phyloP scores from a whole-genome alignment of 2,888 invertebrate genomes.

The Trichogramma evanescens region DNA sequence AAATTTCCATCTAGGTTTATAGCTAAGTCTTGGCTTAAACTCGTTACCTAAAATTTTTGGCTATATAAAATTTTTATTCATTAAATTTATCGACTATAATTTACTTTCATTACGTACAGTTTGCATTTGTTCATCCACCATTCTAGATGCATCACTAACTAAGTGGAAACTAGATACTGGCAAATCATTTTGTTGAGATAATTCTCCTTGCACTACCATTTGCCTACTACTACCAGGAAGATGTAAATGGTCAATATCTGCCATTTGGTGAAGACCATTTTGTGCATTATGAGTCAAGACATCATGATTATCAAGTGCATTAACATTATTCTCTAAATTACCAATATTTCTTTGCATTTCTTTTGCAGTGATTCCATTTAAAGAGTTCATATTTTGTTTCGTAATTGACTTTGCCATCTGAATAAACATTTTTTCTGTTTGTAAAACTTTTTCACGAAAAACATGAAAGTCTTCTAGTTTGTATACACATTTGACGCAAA shows the following conservation, averaged over 20 bases:
- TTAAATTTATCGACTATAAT: background rate
- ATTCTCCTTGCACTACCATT: slow-evolving; percentile 39
- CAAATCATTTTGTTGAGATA: slow-evolving; percentile 33
- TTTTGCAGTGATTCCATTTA: slow-evolving; percentile 30
- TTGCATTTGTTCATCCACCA: slow-evolving; percentile 31
- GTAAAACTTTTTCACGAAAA: slow-evolving; percentile 52
- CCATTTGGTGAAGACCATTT: slow-evolving; percentile 35
- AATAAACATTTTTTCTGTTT: slow-evolving; percentile 51
- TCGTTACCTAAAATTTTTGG: background rate
- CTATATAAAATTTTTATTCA: background rate
- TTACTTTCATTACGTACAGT: slow-evolving; percentile 8
- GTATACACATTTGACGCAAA: slow-evolving; percentile 54
- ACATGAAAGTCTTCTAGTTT: slow-evolving; percentile 54
- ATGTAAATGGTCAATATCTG: slow-evolving; percentile 41
- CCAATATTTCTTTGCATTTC: slow-evolving; percentile 31
- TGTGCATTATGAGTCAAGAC: slow-evolving; percentile 19
- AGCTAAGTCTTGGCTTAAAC: slow-evolving; percentile 35
- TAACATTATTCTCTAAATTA: slow-evolving; percentile 31
- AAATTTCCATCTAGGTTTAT: slow-evolving; percentile 41
- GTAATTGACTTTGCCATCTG: slow-evolving; percentile 43
- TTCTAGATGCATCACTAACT: slow-evolving; percentile 40
- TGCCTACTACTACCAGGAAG: slow-evolving; percentile 38
- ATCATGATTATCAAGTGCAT: slow-evolving; percentile 27
- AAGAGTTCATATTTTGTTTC: slow-evolving; percentile 31
- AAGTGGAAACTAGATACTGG: slow-evolving; percentile 40